Conservation (phyloP, 2,888 invertebrate species). For the Ichneumoninae sp. region DNA sequence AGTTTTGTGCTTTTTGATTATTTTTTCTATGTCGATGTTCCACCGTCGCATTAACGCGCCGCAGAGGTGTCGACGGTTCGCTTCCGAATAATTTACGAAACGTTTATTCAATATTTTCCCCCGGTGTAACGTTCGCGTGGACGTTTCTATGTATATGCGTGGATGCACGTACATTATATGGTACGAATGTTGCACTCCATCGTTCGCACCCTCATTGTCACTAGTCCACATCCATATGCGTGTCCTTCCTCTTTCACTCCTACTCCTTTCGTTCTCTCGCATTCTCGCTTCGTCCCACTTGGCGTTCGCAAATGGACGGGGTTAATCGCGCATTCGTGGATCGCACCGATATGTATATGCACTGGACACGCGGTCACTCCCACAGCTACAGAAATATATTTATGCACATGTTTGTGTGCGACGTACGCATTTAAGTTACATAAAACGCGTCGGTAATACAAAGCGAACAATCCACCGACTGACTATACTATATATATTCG, state of each 20-base stretch:
- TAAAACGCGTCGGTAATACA: constrained; percentile 19
- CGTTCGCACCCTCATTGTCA: constrained; percentile 54
- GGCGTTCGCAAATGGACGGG: constrained; percentile 62
- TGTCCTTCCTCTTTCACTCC: constrained; percentile 43
- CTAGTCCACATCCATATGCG: constrained; percentile 38
- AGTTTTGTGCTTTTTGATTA: constrained; percentile 20
- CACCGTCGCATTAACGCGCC: constrained; percentile 54
- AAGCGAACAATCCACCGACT: constrained; percentile 35
- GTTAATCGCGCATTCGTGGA: constrained; percentile 68
- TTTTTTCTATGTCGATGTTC: constrained; percentile 6
- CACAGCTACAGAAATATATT: not conserved
- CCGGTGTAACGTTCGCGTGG: constrained; percentile 45
- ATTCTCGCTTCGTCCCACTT: constrained; percentile 33
- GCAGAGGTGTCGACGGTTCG: constrained; percentile 65
- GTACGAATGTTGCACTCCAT: not conserved
- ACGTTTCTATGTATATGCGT: constrained; percentile 10
- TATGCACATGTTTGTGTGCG: not conserved
- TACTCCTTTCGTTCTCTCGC: constrained; percentile 31
- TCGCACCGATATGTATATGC: constrained; percentile 51
- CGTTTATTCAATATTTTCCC: constrained; percentile 71
- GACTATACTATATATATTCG: constrained; percentile 18
- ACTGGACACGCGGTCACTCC: constrained; percentile 13
- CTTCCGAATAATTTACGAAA: constrained; percentile 69
- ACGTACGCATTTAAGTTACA: constrained; percentile 12
- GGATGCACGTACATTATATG: constrained; percentile 15